Evolutionary conservation across 30 jellyfish, hydroid and myxozoan genomes (phyloP).

Genomic region (Aurelia aurita complex sp. Pacific): DNA sequence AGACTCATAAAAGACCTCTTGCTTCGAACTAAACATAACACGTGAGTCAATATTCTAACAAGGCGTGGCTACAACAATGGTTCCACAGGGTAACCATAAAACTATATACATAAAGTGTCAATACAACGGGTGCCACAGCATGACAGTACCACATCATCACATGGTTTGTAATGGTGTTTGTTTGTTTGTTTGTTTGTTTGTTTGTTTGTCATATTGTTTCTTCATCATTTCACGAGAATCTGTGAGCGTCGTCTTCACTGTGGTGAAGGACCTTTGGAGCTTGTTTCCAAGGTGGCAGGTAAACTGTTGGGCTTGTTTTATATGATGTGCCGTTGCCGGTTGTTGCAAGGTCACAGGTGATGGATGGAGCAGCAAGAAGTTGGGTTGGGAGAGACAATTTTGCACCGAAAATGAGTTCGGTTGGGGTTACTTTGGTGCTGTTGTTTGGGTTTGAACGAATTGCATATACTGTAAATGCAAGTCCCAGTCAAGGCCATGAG

Average conservation of each 20-base stretch:
- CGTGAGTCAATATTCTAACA: too few relatives aligned
- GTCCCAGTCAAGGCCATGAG: conserved; percentile 11
- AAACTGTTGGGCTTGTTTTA: not conserved
- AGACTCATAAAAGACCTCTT: too few relatives aligned
- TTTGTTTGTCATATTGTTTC: conserved; percentile 16
- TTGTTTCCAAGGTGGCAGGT: conserved; percentile 6
- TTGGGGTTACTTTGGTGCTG: not conserved
- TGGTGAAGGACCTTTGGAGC: conserved; percentile 14
- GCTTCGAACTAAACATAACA: too few relatives aligned
- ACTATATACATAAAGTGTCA: too few relatives aligned
- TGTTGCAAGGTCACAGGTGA: not conserved
- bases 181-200: conserved; percentile 8
- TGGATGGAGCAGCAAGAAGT: too few relatives aligned
- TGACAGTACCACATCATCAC: conserved; percentile 5
- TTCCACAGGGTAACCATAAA: too few relatives aligned
- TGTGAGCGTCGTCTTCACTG: not conserved
- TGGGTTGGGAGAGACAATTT: too few relatives aligned
- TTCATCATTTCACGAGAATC: conserved; percentile 1
- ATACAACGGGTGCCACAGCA: not conserved
- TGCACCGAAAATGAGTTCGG: not conserved
- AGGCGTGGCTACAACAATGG: too few relatives aligned
- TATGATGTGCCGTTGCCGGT: not conserved
- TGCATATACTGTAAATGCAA: conserved; percentile 10
- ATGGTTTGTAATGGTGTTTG: conserved; percentile 7
- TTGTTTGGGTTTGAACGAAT: conserved; percentile 1